A percentile compares a stretch with the other conserved stretches of the same genome.
These are phyloP conservation scores for Characodon lateralis DNA, from an alignment of 2,797 vertebrate species.

Conservation along the genomic window DNA sequence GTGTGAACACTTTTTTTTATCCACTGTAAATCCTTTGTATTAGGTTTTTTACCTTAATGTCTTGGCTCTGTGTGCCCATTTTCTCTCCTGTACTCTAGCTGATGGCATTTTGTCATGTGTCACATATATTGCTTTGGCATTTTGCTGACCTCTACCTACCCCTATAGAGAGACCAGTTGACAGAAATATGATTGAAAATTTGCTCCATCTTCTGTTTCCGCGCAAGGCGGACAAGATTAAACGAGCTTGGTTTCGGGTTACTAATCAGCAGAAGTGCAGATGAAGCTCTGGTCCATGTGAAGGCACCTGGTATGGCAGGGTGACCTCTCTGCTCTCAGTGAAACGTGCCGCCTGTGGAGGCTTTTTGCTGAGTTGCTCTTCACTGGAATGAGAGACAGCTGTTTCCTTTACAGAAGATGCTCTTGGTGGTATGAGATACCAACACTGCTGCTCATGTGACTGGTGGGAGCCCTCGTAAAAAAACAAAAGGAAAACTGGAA, in stretches of 20 bases:
- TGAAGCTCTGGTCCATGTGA: conserved; percentile 32
- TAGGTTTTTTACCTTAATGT: neutral
- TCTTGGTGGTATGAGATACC: neutral
- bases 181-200: conserved; percentile 31
- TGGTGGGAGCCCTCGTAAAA: neutral
- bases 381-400: conserved; percentile 12
- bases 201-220: conserved; percentile 40
- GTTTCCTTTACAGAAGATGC: conserved; percentile 16
- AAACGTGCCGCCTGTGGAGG: conserved; percentile 30
- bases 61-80: neutral
- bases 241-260: conserved; percentile 47
- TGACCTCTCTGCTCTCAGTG: conserved; percentile 3
- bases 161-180: conserved; percentile 8
- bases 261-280: conserved; percentile 37
- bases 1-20: neutral
- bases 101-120: neutral
- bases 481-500: neutral
- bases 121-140: neutral
- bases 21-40: neutral
- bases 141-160: conserved; percentile 36
- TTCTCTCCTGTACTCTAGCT: neutral
- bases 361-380: conserved; percentile 54
- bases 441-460: neutral
- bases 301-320: conserved; percentile 19
- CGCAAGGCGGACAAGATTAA: conserved; percentile 47